phyloP scores from a whole-genome alignment of 2,113 vertebrate species.

The Gadus macrocephalus region DNA sequence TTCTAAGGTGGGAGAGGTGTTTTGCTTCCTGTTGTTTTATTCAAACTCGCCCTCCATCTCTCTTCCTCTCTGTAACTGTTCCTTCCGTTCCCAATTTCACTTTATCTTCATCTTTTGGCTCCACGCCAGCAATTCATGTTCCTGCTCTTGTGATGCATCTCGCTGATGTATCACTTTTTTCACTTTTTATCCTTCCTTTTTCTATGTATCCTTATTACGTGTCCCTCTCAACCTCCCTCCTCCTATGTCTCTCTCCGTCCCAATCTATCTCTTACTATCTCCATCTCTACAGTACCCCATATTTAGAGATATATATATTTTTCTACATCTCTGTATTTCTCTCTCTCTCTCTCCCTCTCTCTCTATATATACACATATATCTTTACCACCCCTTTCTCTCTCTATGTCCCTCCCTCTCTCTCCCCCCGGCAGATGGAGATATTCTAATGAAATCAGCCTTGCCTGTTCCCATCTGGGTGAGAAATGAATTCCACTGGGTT shows the following conservation, averaged over 20 bases:
- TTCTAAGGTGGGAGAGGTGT: slow-evolving; percentile 55
- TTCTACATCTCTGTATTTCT: too few species aligned
- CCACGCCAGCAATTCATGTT: too few species aligned
- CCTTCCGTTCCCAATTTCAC: not conserved
- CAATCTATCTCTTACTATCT: not conserved
- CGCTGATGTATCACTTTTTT: too few species aligned
- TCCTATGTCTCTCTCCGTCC: too few species aligned
- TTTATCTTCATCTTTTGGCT: not conserved
- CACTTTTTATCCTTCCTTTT: too few species aligned
- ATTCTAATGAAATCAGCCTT: slow-evolving; percentile 69
- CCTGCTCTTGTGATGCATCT: not conserved
- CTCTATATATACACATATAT: not conserved
- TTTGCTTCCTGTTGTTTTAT: slow-evolving; percentile 44
- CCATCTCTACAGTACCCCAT: too few species aligned
- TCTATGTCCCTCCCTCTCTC: not conserved
- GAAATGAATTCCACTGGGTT: slow-evolving; percentile 67
- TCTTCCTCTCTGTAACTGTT: not conserved
- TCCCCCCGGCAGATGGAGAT: slow-evolving; percentile 49
- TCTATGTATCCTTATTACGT: not conserved
- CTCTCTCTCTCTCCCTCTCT: not conserved
- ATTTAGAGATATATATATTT: too few species aligned
- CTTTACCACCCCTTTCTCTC: not conserved
- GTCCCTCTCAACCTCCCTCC: not conserved
- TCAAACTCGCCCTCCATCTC: not conserved
- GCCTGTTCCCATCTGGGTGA: slow-evolving; percentile 69